These are phyloP conservation scores for Ylistrum balloti DNA, from an alignment of 1,140 invertebrate genomes.

Conservation along the genomic window DNA sequence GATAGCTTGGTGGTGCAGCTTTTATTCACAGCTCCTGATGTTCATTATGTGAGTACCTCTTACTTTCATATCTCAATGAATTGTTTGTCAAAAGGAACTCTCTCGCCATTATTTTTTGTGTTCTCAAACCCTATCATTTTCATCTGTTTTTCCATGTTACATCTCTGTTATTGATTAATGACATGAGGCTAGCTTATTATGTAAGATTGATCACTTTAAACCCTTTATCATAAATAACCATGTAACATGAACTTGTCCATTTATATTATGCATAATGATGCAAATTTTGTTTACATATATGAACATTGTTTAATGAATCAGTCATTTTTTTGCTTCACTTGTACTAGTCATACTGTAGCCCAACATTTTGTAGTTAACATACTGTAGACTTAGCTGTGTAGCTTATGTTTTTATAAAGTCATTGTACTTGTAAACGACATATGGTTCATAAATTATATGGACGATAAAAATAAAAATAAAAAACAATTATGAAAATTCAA, in stretches of 20 bases:
- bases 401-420: constrained; percentile 37
- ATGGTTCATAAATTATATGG: constrained; percentile 33
- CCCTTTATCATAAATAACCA: background rate
- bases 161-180: no score
- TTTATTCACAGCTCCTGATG: background rate
- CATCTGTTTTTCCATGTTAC: background rate
- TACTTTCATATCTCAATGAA: no score
- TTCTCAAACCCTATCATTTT: background rate
- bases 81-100: background rate
- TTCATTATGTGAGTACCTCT: background rate
- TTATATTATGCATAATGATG: background rate
- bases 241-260: background rate
- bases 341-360: constrained; percentile 25
- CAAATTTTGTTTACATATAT: background rate
- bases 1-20: background rate
- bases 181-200: no score
- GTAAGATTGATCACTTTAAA: no score
- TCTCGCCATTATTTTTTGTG: background rate
- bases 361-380: background rate
- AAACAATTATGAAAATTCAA: background rate
- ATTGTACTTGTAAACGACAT: background rate
- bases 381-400: background rate
- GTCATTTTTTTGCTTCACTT: background rate
- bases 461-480: background rate
- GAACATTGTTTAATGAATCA: background rate